These are phyloP conservation scores for Mormyrops attenuatus DNA, from an alignment of 2,797 vertebrate species.

Conservation along the genomic window DNA sequence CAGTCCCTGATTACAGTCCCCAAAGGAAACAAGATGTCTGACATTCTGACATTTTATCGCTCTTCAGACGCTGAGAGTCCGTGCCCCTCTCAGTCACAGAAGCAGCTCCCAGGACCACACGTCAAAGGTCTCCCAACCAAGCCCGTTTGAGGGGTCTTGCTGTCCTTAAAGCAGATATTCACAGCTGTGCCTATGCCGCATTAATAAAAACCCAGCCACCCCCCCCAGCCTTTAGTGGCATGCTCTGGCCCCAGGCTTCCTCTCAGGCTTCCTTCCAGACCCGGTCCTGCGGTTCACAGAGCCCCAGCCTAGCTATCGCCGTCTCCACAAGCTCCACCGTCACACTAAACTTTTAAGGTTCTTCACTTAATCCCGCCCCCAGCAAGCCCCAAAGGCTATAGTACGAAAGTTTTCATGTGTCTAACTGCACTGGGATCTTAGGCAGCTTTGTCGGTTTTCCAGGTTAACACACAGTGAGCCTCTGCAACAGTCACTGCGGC, in stretches of 20 bases:
- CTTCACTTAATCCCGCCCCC: too few relatives aligned
- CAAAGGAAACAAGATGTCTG: background rate
- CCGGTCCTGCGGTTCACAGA: background rate
- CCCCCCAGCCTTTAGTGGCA: background rate
- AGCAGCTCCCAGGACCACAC: background rate
- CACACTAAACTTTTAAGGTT: background rate
- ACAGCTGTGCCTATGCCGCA: background rate
- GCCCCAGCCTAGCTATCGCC: background rate
- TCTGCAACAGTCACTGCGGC: too few relatives aligned
- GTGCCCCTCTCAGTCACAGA: background rate
- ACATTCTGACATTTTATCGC: background rate
- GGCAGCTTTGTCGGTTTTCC: background rate
- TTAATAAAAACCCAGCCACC: background rate
- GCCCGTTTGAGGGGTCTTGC: background rate
- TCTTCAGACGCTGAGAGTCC: background rate
- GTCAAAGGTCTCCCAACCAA: background rate
- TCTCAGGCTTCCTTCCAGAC: background rate
- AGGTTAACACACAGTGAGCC: too few relatives aligned
- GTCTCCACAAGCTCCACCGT: background rate
- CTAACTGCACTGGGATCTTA: background rate
- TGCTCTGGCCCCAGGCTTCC: background rate
- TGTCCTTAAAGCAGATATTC: background rate
- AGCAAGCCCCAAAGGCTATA: too few relatives aligned
- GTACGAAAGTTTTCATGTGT: too few relatives aligned
- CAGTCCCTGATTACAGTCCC: background rate